Evolutionary conservation across 2,797 vertebrate species (phyloP).

Genomic region (Chloroceryle amazona): DNA sequence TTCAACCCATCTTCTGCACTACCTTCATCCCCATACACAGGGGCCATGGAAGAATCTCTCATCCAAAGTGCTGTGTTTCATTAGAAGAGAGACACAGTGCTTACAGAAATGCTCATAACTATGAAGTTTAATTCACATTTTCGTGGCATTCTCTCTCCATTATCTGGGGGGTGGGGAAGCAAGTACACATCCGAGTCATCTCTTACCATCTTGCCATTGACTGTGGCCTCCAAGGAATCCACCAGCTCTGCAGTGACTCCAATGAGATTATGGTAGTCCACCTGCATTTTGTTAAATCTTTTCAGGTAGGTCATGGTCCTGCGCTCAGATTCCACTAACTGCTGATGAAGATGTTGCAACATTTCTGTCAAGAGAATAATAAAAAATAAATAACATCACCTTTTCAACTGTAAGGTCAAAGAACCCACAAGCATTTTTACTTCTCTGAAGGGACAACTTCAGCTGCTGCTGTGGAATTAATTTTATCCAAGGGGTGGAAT

Average conservation of each 20-base stretch:
- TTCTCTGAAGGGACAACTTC: background rate
- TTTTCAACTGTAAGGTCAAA: background rate
- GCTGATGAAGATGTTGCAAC: constrained; percentile 85
- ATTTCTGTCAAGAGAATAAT: constrained; percentile 61
- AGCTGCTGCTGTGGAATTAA: background rate
- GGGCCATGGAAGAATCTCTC: background rate
- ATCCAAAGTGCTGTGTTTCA: background rate
- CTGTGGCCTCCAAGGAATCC: constrained; percentile 92
- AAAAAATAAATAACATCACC: background rate
- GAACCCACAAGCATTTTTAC: background rate
- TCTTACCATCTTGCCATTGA: constrained; percentile 94
- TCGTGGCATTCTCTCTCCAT: background rate
- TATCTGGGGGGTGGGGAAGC: background rate
- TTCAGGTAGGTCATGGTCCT: constrained; percentile 83
- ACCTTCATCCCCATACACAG: background rate
- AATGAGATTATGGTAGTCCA: constrained; percentile 92
- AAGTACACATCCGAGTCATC: background rate
- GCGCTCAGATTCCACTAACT: constrained; percentile 88
- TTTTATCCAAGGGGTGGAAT: background rate
- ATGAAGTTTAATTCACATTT: fast-evolving
- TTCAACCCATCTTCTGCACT: background rate
- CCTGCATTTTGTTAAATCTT: constrained; percentile 88
- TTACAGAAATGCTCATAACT: background rate
- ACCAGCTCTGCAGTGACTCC: constrained; percentile 94
- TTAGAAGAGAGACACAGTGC: background rate